Percentiles rank a stretch among this genome's conserved stretches.
Evolutionary conservation across 2,888 invertebrate genomes (phyloP).

Genomic region (Caenorhabditis afra): DNA sequence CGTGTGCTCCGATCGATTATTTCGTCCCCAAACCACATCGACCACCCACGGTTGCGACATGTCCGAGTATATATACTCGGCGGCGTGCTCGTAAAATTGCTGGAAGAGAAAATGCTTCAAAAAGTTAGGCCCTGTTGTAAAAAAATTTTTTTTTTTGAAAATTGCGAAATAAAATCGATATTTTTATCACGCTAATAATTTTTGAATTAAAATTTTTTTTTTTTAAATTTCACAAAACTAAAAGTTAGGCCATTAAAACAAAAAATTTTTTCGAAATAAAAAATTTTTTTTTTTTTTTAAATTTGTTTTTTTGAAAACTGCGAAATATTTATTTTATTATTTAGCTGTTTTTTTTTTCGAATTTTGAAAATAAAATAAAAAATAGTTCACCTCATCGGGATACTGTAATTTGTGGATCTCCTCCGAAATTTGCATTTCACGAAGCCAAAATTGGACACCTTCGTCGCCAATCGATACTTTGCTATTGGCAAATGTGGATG

Average conservation of each 20-base stretch:
- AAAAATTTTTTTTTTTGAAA: too few relatives aligned
- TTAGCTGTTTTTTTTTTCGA: too few relatives aligned
- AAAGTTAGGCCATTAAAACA: neutral
- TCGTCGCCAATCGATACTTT: constrained; percentile 72
- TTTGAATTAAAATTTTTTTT: neutral
- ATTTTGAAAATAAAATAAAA: neutral
- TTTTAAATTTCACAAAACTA: neutral
- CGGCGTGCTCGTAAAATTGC: constrained; percentile 69
- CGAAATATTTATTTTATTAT: too few relatives aligned
- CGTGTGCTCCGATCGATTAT: constrained; percentile 30
- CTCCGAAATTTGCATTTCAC: constrained; percentile 69
- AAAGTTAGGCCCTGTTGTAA: neutral
- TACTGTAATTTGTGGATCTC: constrained; percentile 31
- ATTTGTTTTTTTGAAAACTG: too few relatives aligned
- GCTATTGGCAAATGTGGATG: constrained; percentile 71
- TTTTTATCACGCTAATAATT: too few relatives aligned
- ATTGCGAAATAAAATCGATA: too few relatives aligned
- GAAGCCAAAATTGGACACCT: constrained; percentile 74
- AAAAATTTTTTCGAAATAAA: neutral
- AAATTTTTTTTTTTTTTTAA: neutral
- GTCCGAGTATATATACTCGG: constrained; percentile 66
- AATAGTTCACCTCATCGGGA: constrained; percentile 40
- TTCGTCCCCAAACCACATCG: constrained; percentile 68
- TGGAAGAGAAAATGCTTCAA: constrained; percentile 14
- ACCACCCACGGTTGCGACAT: constrained; percentile 70